Evolutionary conservation across 2,888 invertebrate species (phyloP), one percentile per base, ranked within the genome.

Genomic region (Caradrina clavipalpis): DNA sequence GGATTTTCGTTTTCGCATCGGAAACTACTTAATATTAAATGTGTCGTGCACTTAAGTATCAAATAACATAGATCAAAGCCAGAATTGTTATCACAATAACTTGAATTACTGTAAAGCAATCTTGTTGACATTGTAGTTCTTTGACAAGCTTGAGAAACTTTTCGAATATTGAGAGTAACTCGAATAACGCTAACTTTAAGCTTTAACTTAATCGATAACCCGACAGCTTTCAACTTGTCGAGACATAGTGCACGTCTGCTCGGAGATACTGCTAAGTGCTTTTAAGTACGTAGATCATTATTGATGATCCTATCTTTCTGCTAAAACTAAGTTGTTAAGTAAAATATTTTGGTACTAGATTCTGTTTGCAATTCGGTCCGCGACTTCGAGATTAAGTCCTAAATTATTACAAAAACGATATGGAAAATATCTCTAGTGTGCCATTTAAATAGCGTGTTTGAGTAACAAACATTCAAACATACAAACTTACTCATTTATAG

Each of bases 171-270:
- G 17, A 4, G 17, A 17, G 45, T 17, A 17, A 45, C 45, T 17
- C 17, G 45, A 15, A 45, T 17, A 49, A 31, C 21, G 47, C 49
- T 63, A 73, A 42, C 54, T 55, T 49, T 49, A 53, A 26, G 54
- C 31, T n/a, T 31, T 45, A 73, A 65, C 13, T 15, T 21, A 71
- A 57, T 74, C 74, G 74, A 58, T 66, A 50, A 22, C 22, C 17
- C 8, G 15, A 17, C 42, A 35, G 49, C 45, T 47, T 42, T 15
- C 31, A 58, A 49, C 68, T 55, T 42, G 51, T 50, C 54, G 11
- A 45, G 42, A 66, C 45, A 7, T 31, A 54, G 49, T 26, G 11
- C 15, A 55, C 58, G 54, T 67, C 45, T 45, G 35, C 49, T 26
- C 35, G 10, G 19, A 68, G 26, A 73, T 51, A 56, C 21, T 22